Evolutionary conservation across 53 echinoderm and acorn worm genomes (phyloP).

Genomic region (Paracentrotus lividus): DNA sequence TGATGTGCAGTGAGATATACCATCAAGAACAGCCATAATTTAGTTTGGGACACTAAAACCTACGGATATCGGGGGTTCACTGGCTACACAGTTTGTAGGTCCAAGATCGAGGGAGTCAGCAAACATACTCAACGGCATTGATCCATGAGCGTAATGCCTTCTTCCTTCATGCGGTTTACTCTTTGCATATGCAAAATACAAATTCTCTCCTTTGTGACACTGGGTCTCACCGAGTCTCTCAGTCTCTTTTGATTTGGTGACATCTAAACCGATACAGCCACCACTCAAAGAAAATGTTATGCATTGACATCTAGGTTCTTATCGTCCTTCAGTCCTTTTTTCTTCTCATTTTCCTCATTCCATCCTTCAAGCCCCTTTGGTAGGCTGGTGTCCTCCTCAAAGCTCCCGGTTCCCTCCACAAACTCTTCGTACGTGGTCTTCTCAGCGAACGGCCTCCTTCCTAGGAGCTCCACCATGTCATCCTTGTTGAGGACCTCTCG

Average conservation of each 20-base stretch:
- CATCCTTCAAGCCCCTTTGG: constrained; percentile 95
- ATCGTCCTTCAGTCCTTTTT: constrained; percentile 64
- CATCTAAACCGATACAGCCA: neutral
- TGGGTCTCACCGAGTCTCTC: neutral
- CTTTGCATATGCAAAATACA: neutral
- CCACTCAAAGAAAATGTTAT: neutral
- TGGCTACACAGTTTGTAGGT: neutral
- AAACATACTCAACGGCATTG: neutral
- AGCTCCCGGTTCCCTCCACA: constrained; percentile 98
- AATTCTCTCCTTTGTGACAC: neutral
- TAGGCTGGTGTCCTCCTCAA: constrained; percentile 95
- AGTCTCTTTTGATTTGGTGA: neutral
- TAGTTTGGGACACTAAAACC: neutral
- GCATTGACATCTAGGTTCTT: constrained; percentile 52
- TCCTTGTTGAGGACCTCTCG: constrained; percentile 95
- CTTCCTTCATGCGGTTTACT: neutral
- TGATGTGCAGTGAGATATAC: neutral
- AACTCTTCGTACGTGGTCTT: constrained; percentile 99
- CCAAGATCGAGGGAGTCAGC: neutral
- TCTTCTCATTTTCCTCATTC: constrained; percentile 88
- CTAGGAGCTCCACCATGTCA: constrained; percentile 99
- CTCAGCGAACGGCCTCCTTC: constrained; percentile 91
- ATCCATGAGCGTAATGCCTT: neutral
- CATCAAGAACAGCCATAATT: neutral
- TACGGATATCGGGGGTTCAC: neutral